phyloP scores from a whole-genome alignment of 2,113 vertebrate genomes.

The Puma concolor region DNA sequence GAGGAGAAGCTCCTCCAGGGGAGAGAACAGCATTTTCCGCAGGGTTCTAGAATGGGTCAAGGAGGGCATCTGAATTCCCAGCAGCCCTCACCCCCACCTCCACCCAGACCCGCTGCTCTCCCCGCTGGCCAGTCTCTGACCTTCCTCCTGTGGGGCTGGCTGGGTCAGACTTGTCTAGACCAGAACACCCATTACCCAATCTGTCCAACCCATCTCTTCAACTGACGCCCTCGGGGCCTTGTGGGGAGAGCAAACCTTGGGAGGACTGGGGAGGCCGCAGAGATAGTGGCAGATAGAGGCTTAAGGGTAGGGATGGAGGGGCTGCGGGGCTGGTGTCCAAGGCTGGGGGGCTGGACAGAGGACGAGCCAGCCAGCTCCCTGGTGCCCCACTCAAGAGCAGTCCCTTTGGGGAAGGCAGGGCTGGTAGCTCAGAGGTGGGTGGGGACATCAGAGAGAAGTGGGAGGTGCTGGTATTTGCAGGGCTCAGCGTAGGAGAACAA shows the following conservation, averaged over 20 bases:
- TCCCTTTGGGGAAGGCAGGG: not conserved
- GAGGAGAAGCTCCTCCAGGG: not conserved
- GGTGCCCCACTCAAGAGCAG: not conserved
- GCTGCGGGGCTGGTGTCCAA: not conserved
- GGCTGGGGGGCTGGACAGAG: not conserved
- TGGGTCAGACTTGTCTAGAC: not conserved
- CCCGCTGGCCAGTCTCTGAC: not conserved
- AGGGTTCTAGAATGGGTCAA: not conserved
- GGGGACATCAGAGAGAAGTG: not conserved
- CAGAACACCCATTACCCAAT: not conserved
- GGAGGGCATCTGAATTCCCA: not conserved
- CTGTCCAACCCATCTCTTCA: not conserved
- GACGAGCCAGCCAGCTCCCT: not conserved
- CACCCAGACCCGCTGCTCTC: not conserved
- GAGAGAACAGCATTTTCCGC: accelerated
- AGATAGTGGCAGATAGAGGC: not conserved
- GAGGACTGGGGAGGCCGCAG: too few relatives aligned
- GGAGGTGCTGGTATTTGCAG: not conserved
- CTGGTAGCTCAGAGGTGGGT: not conserved
- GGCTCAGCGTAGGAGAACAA: not conserved
- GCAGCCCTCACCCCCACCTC: not conserved
- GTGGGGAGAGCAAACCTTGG: not conserved
- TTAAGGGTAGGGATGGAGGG: not conserved
- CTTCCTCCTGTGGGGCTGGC: not conserved
- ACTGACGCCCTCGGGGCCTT: not conserved